Evolutionary conservation across 2,888 invertebrate genomes (phyloP), one percentile per base, ranked within the genome.

Genomic region (Nineta flava): DNA sequence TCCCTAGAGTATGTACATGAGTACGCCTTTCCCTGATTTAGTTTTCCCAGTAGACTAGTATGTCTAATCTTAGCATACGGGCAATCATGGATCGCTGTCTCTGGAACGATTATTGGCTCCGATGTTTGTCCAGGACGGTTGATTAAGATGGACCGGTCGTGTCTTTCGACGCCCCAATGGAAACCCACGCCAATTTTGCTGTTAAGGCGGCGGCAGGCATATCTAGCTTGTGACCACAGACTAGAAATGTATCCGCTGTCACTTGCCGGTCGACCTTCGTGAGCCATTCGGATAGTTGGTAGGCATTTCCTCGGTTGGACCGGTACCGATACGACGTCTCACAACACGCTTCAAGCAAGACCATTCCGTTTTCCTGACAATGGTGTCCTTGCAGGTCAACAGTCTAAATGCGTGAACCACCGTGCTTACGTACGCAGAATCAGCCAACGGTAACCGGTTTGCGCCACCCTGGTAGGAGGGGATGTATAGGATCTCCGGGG

Each of bases 371-470:
- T n/a, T 41, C 15, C 2, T 35, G 10, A 59, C 58, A 2, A 49
- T 21, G 10, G 44, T 6, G 47, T 62, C 59, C n/a, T 21, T 44
- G 6, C 56, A 54, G 5, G 57, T 58, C 45, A 63, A 52, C 50
- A 64, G 55, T 21, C 55, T 53, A 54, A 57, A 63, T 0, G 57
- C 60, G 17, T 63, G 61, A 1, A 55, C 55, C 6, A 61, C 55
- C n/a, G 57, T 55, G 17, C 53, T 44, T 6, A 57, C 50, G 15
- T 63, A 62, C 1, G 53, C 54, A 16, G 58, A 50, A 50, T 62
- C 60, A 0, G 55, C 56, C 2, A 62, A 54, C n/a, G 61, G 61
- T 1, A 60, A 51, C 0, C 61, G 40, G 0, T 60, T 61, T 10
- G 57, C 57, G 0, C 61, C 62, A 0, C 61, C 61, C 47, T 53